Evolutionary conservation across 2,888 invertebrate species (phyloP), one percentile per base, ranked within the genome.

Genomic region (Phaedon cochleariae): DNA sequence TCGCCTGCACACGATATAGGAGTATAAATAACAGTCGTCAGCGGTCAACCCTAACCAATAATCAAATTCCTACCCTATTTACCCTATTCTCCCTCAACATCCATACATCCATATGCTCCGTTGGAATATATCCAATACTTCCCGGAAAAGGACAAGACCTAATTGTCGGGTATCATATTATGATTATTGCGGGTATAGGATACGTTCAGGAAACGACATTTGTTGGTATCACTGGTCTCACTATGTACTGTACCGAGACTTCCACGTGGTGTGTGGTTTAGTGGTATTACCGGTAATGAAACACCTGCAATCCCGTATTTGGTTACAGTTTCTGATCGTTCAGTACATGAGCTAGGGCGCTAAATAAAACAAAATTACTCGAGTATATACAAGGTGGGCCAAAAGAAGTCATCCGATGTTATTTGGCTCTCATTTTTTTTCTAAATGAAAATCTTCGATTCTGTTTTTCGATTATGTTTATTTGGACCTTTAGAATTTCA

Each of bases 91-190:
- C 34, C 34, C 12, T 34, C 34, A 10, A 34, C 6, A 41, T 41
- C 4, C 7, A 26, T 20, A 26, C 54, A 17, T 59, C 60, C 69
- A 71, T 69, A 67, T 68, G 70, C 59, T 65, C 64, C 62, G 68
- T 70, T 69, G 62, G 68, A 69, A 73, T 71, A 10, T 12, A 73
- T 71, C 71, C 67, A 65, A 59, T 65, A 71, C 69, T 76, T 76
- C 76, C 76, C 73, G 76, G 75, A 76, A 74, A 41, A 75, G 70
- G 66, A 69, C 66, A 61, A 45, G 49, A 63, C 67, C 76, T 78
- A 78, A 78, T 78, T 77, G 77, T 77, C 76, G 77, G 73, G 71
- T 77, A 76, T 76, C 74, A 67, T 74, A 74, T 75, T 73, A 75
- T 74, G 74, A 78, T 75, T 76, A 76, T 75, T 76, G 75, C 63